Percentiles rank a stretch among this genome's conserved stretches.
Evolutionary conservation across 2,113 vertebrate genomes (phyloP).

Genomic region (Eira barbara): DNA sequence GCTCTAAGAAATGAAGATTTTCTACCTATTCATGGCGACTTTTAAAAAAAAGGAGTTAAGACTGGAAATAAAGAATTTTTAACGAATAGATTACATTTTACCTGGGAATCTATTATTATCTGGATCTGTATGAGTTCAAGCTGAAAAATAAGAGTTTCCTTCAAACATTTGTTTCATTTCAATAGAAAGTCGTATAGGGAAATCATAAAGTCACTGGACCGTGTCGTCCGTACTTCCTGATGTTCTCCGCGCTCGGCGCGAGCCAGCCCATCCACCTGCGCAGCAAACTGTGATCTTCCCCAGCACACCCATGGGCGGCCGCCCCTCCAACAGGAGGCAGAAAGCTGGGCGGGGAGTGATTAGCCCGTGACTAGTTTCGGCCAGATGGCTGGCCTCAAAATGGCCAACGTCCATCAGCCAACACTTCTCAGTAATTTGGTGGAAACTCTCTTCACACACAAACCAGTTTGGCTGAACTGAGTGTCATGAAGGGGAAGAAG

Average conservation of each 20-base stretch:
- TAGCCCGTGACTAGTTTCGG: neutral
- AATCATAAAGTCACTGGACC: neutral
- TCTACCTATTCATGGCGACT: neutral
- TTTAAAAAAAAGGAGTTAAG: neutral
- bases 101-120: neutral
- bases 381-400: neutral
- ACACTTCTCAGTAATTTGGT: neutral
- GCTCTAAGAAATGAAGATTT: neutral
- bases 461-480: neutral
- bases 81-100: neutral
- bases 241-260: fast-evolving
- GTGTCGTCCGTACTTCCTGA: fast-evolving
- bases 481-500: neutral
- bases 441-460: neutral
- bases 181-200: neutral
- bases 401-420: neutral
- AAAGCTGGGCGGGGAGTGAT: neutral
- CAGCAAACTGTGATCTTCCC: neutral
- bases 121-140: slow-evolving; percentile 6
- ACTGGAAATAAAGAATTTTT: neutral
- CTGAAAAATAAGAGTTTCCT: neutral
- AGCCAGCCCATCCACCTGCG: neutral
- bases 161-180: neutral
- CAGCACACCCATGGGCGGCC: fast-evolving
- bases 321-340: neutral